These are phyloP conservation scores for Siphamia tubifer DNA, from an alignment of 2,113 vertebrate species.

Conservation along the genomic window DNA sequence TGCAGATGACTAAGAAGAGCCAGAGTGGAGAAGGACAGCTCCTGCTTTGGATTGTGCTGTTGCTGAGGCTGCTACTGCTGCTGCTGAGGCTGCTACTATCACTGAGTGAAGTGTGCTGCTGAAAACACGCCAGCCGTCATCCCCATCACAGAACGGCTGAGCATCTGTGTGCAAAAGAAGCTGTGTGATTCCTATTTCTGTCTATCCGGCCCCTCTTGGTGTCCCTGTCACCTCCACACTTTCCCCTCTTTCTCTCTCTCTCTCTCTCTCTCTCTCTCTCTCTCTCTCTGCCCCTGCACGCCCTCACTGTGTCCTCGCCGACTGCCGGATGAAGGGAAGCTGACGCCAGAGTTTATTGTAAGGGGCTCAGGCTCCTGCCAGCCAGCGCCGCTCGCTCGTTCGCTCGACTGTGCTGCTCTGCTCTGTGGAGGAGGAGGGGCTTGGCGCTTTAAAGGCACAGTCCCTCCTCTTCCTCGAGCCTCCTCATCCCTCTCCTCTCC, in stretches of 20 bases:
- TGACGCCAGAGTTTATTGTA: conserved; percentile 84
- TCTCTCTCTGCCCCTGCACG: conserved; percentile 63
- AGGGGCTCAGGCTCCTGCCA: conserved; percentile 81
- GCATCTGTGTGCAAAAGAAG: conserved; percentile 39
- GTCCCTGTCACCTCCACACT: conserved; percentile 14
- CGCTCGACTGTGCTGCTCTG: conserved; percentile 66
- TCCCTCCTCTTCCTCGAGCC: conserved; percentile 31
- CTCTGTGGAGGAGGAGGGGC: conserved; percentile 69
- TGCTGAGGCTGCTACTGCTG: conserved; percentile 40
- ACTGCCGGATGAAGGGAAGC: conserved; percentile 81
- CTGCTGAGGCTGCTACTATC: conserved; percentile 42
- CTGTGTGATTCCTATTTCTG: conserved; percentile 55
- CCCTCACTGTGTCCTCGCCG: conserved; percentile 70
- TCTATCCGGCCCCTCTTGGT: conserved; percentile 27
- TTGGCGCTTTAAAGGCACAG: conserved; percentile 76
- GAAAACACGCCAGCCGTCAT: conserved; percentile 58
- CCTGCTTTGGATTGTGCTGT: conserved; percentile 45
- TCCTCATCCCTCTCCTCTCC: conserved; percentile 21
- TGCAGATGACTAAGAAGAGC: conserved; percentile 66
- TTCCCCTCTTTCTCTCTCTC: conserved; percentile 39
- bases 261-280: conserved; percentile 52
- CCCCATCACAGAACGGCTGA: conserved; percentile 43
- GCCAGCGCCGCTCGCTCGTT: too few species aligned
- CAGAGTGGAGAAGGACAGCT: conserved; percentile 32
- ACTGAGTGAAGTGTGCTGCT: conserved; percentile 48